Conservation (phyloP, 2,797 vertebrate species). For the Psittacula echo region DNA sequence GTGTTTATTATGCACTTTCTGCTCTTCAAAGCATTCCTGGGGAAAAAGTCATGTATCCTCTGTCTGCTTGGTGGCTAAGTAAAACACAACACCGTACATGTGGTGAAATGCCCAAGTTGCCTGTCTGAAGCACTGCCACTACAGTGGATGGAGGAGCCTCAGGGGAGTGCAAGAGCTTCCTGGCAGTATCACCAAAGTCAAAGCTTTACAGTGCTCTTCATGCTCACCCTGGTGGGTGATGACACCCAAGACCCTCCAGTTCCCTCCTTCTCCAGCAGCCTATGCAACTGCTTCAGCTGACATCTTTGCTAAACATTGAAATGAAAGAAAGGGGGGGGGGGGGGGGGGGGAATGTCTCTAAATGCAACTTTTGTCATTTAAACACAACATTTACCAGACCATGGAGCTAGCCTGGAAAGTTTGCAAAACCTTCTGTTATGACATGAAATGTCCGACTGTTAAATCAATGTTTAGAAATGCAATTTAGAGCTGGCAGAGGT, state of each 20-base stretch:
- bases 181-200: fast-evolving
- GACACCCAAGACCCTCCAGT: neutral
- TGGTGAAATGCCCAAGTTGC: neutral
- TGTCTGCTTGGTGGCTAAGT: neutral
- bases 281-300: neutral
- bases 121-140: neutral
- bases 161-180: neutral
- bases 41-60: neutral
- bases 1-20: neutral
- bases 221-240: neutral
- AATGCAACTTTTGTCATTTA: conserved; percentile 18
- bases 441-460: conserved; percentile 58
- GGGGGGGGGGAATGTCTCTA: neutral
- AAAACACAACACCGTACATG: fast-evolving
- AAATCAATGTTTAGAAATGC: conserved; percentile 76
- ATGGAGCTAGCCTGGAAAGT: conserved; percentile 56
- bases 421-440: conserved; percentile 71
- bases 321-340: neutral
- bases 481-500: conserved; percentile 71
- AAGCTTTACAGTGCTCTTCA: neutral
- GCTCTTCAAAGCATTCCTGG: neutral
- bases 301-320: conserved; percentile 25
- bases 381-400: conserved; percentile 42
- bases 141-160: neutral
- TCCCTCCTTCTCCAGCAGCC: conserved; percentile 10